Percentiles rank a stretch among this genome's conserved stretches.
phyloP scores from a whole-genome alignment of 1,140 invertebrate genomes.

The Ctenoplectra terminalis region DNA sequence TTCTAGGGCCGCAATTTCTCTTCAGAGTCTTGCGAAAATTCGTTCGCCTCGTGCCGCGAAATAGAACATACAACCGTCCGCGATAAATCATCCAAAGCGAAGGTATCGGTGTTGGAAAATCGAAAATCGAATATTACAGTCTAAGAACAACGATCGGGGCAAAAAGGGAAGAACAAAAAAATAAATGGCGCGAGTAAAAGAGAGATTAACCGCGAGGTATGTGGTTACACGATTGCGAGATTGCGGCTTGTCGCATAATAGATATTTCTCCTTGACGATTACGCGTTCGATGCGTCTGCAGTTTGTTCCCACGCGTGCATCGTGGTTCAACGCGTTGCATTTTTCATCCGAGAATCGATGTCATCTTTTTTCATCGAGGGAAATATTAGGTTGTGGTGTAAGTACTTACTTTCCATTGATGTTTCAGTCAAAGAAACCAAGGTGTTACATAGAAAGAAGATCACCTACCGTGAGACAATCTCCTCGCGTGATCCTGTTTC shows the following conservation, averaged over 20 bases:
- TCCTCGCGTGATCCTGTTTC: conserved; percentile 74
- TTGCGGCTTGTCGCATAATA: conserved; percentile 21
- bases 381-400: too few relatives aligned
- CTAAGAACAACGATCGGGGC: too few relatives aligned
- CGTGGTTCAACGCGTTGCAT: not conserved
- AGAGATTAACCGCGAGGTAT: conserved; percentile 11
- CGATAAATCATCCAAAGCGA: not conserved
- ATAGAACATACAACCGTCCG: not conserved
- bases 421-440: too few relatives aligned
- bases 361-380: not conserved
- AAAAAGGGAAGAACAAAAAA: not conserved
- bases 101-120: not conserved
- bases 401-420: too few relatives aligned
- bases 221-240: conserved; percentile 42
- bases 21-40: not conserved
- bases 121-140: too few relatives aligned
- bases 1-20: conserved; percentile 22
- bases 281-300: conserved; percentile 24
- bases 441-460: not conserved
- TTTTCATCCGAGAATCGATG: conserved; percentile 18
- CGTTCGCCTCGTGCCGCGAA: not conserved
- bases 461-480: conserved; percentile 74
- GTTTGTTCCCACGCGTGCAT: conserved; percentile 28
- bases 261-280: conserved; percentile 39
- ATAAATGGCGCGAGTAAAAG: conserved; percentile 28